Evolutionary conservation across 2,797 vertebrate species (phyloP).

Genomic region (Halcyon badia): DNA sequence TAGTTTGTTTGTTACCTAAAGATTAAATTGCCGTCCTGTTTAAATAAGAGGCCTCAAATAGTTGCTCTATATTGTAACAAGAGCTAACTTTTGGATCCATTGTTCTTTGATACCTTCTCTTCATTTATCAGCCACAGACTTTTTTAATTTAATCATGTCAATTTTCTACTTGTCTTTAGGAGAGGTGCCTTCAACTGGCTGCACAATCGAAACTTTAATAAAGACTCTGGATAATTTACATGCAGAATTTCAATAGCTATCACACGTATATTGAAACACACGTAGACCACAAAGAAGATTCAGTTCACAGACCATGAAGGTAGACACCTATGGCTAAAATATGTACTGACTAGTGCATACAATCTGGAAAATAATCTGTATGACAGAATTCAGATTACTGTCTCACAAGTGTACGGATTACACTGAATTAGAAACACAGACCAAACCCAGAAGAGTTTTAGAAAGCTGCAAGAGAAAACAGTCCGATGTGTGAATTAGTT

Average conservation of each 20-base stretch:
- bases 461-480: conserved; percentile 52
- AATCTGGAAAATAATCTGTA: background rate
- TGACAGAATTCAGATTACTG: background rate
- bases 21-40: background rate
- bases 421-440: background rate
- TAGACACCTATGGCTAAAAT: background rate
- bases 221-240: background rate
- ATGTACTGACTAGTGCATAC: background rate
- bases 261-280: background rate
- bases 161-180: background rate
- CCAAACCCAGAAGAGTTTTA: conserved; percentile 26
- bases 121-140: background rate
- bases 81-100: background rate
- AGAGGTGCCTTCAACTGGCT: background rate
- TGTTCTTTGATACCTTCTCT: background rate
- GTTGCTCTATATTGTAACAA: background rate
- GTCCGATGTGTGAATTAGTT: conserved; percentile 55
- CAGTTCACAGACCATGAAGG: background rate
- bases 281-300: background rate
- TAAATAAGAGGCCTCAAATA: background rate
- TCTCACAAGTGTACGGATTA: conserved; percentile 29
- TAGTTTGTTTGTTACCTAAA: conserved; percentile 19
- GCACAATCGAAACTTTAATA: background rate
- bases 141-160: background rate
- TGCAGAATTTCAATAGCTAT: background rate